A percentile compares a stretch with the other conserved stretches of the same genome.
Conservation (phyloP, 2,113 vertebrate genomes). For the Chaenogobius annularis region DNA sequence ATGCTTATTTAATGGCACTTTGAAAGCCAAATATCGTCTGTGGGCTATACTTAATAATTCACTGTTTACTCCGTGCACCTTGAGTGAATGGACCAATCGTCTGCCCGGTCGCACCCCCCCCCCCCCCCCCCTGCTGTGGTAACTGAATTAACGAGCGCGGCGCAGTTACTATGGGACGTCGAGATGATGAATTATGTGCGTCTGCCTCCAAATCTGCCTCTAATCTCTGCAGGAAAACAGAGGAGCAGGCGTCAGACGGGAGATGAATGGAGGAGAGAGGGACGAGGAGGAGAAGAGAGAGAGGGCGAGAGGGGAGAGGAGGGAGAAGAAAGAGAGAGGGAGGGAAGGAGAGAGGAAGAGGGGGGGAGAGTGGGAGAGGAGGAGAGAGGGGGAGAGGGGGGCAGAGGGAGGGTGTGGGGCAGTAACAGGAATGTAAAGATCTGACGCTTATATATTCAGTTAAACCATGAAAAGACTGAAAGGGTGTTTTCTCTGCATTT, state of each 20-base stretch:
- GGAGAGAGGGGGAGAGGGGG: no score
- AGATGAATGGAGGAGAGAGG: slow-evolving; percentile 49
- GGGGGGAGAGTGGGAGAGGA: no score
- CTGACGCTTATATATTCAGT: not conserved
- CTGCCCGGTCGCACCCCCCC: slow-evolving; percentile 16
- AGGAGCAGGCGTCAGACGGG: slow-evolving; percentile 45
- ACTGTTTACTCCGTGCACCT: slow-evolving; percentile 46
- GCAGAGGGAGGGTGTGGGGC: no score
- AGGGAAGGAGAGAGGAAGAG: not conserved
- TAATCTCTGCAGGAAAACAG: slow-evolving; percentile 66
- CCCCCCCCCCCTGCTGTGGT: slow-evolving; percentile 60
- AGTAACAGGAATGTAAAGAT: not conserved
- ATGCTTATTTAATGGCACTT: not conserved
- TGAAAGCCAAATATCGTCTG: not conserved
- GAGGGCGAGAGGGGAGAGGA: slow-evolving; percentile 27
- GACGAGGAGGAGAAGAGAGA: not conserved
- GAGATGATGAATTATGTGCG: slow-evolving; percentile 70
- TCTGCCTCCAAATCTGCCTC: slow-evolving; percentile 65
- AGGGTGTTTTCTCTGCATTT: no score
- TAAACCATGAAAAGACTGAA: not conserved
- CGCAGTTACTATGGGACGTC: slow-evolving; percentile 64
- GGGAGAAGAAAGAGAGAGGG: not conserved
- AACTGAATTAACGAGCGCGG: slow-evolving; percentile 63
- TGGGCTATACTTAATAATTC: not conserved
- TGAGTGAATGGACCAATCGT: slow-evolving; percentile 22